Base-by-base conservation (phyloP, 2,888 invertebrate genomes). In the Vanessa cardui region DNA sequence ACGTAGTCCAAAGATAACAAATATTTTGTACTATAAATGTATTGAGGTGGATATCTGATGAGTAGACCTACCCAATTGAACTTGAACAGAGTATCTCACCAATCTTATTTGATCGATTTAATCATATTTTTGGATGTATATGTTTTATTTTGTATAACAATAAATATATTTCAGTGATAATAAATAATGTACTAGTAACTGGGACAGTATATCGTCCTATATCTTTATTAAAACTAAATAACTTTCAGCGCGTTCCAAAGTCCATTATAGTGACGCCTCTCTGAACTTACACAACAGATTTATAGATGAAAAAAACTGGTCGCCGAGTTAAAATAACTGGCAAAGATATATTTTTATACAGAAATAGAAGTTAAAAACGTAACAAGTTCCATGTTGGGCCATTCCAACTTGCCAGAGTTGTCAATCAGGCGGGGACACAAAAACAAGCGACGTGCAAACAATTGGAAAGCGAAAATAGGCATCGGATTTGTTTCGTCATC, bases 381-480 rank as follows among this genome's bases (percentile, higher is more conserved):
- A 75, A 78, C 77, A 78, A 81, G 76, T 78, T 77, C 69, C 46
- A 52, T 72, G 74, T 74, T 78, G 73, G 76, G 73, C 77, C 79
- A 79, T 80, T 78, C 75, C 71, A 78, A 79, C 73, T 79, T 78
- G 77, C 75, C 76, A 73, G 73, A 72, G 78, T 79, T 77, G 79
- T 79, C 82, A 80, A 81, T 82, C 80, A 77, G 77, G 69, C 73
- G 68, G 72, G 64, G 72, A 69, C 74, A 77, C 62, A 67, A 79
- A 80, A 82, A 81, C 80, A 78, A 78, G 74, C 58, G 59, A 50
- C 44, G 60, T 63, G 67, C 76, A 74, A 83, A 82, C 81, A 80
- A 81, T 80, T 76, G 80, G 72, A 78, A 79, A 80, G 77, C 78
- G 80, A 78, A 81, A 83, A 83, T 80, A 81, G 77, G 74, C 77